These are phyloP conservation scores for Argopecten irradians DNA, from an alignment of 1,140 invertebrate species.

Conservation along the genomic window DNA sequence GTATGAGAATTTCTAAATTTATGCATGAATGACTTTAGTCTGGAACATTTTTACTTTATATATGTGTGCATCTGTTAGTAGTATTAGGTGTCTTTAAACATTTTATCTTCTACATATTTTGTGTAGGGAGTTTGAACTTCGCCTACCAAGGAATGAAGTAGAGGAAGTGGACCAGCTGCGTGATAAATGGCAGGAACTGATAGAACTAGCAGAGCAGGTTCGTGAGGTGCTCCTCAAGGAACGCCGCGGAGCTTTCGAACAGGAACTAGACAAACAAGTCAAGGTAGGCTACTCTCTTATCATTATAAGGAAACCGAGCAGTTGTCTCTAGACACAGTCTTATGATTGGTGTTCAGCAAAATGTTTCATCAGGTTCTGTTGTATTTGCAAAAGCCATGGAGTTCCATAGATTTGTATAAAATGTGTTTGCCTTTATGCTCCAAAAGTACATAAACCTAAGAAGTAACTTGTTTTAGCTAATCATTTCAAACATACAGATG, in stretches of 20 bases:
- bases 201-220: conserved; percentile 74
- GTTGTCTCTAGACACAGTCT: no score
- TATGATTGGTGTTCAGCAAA: no score
- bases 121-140: conserved; percentile 73
- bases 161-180: conserved; percentile 73
- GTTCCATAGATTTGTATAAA: no score
- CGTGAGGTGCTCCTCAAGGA: conserved; percentile 74
- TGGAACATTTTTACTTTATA: not conserved
- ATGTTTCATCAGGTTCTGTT: no score
- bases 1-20: conserved; percentile 6
- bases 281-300: conserved; percentile 70
- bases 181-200: conserved; percentile 73
- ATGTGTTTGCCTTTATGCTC: no score
- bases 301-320: no score
- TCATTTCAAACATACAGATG: no score
- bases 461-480: no score
- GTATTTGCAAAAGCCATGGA: no score
- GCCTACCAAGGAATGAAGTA: conserved; percentile 73
- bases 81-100: not conserved
- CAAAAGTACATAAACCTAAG: no score
- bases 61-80: not conserved
- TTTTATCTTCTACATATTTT: not conserved
- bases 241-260: conserved; percentile 74
- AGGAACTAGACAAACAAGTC: conserved; percentile 77
- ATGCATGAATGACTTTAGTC: not conserved